phyloP scores from a whole-genome alignment of 1,140 invertebrate species.

The Oppia nitens region DNA sequence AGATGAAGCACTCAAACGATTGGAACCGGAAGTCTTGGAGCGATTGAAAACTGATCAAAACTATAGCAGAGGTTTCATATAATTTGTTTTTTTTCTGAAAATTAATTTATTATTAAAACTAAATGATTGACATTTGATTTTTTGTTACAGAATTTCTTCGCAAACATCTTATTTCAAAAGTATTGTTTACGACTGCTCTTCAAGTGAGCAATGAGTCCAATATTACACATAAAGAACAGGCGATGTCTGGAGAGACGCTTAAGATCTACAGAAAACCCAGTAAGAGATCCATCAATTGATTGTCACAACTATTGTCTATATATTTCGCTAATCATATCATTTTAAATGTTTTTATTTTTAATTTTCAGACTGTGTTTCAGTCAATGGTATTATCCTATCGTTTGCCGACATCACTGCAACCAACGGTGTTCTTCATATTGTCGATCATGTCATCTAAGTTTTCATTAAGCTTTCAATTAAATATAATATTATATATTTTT shows the following conservation, averaged over 20 bases:
- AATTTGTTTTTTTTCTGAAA: background rate
- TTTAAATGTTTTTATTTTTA: background rate
- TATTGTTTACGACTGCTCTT: constrained; percentile 2
- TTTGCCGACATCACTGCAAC: constrained; percentile 25
- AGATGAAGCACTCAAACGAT: constrained; percentile 25
- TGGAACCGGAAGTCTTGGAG: constrained; percentile 17
- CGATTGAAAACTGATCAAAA: background rate
- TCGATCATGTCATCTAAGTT: constrained; percentile 22
- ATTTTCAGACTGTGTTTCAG: constrained; percentile 19
- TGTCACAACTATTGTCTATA: background rate
- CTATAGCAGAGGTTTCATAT: constrained; percentile 2
- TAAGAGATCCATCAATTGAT: background rate
- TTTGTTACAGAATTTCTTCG: background rate
- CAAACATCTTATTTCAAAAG: background rate
- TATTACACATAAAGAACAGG: background rate
- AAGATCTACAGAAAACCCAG: constrained; percentile 1
- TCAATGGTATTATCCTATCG: constrained; percentile 19
- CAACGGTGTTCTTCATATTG: constrained; percentile 30
- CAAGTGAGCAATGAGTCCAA: background rate
- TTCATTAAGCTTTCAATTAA: background rate
- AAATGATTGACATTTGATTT: background rate
- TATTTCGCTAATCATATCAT: constrained; percentile 8
- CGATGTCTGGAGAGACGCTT: background rate
- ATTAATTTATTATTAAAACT: background rate
- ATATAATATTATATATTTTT: too few relatives aligned